Base-by-base conservation (phyloP, 92 coral and sea anemone species). In the Umimayanthus chanpuru region DNA sequence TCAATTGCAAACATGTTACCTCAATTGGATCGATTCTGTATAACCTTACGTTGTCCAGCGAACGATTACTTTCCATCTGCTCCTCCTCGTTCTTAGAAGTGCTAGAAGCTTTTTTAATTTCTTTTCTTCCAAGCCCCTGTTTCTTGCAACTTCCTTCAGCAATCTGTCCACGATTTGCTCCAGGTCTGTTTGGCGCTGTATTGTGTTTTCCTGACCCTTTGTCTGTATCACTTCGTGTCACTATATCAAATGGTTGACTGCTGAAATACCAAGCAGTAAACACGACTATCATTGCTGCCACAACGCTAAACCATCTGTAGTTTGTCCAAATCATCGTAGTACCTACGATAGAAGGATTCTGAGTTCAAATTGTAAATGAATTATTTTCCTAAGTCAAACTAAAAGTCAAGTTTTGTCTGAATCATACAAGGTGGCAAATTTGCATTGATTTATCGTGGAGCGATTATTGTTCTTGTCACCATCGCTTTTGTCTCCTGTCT, bases 11-110 rank as follows among this genome's bases (percentile, higher is more conserved):
- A 73, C 9, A 6, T 20, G 14, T 75, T 75, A 75, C 79, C 79
- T 75, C 53, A 1, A 75, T 25, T 75, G 79, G 79, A 75, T 75
- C 79, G 30, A 75, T 75, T 39, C 79, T 75, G 79, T 75, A 20
- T 38, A 75, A 41, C 16, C 30, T 75, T 18, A 15, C 79, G 53
- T 14, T 16, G 39, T 71, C 38, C 39, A 15, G 20, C 1, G n/a
- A 21, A 29, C 25, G 14, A 25, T 40, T 8, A 36, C 15, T 43
- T 18, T 32, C 25, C n/a, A 21, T 3, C 26, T 6, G 47, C 77
- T 73, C 38, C 49, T 38, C 38, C 25, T 73, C 43, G 39, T 75
- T 75, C 39, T 75, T 21, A 9, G 21, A 36, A 12, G 77, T 73
- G 36, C 40, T 29, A 7, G 44, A 4, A 73, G 77, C 21, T 11